Base-by-base conservation (phyloP, 2,888 invertebrate genomes). In the Fragum sueziense region DNA sequence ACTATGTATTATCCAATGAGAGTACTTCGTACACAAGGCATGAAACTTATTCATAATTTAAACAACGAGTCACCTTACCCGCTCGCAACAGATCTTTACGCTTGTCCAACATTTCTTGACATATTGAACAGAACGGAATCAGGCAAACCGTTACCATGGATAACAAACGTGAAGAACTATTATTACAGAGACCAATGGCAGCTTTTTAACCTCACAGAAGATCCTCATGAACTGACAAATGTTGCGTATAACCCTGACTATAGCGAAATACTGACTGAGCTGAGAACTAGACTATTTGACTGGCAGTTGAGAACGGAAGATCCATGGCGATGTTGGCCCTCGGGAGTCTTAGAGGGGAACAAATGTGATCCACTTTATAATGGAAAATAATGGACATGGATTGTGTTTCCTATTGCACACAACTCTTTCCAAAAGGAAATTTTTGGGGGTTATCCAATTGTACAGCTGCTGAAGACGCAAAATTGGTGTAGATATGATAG, bases 1-100 rank as follows among this genome's bases (percentile, higher is more conserved):
- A 97, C 97, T 0, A 98, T 98, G 98, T 96, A 97, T 93, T 98
- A 97, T 94, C 97, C 98, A 34, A 97, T 98, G 97, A 95, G 98
- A 87, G 96, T 96, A 82, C 82, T 93, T 74, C 95, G 97, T 88
- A 97, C 96, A 54, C 95, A 95, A 80, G 94, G 95, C 37, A 96
- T 96, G 93, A 97, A 98, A 94, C 95, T 98, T n/a, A 96, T 98
- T 76, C 97, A 98, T 90, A 98, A 98, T 94, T 94, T 98, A 76
- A 97, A 97, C 94, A 96, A 95, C 92, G 95, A 95, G 91, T 95
- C 96, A 94, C 96, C 97, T 51, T 98, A 97, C 93, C 97, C 97
- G 29, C 96, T 98, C 77, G 98, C 98, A 94, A 97, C 97, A 94
- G 98, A 98, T 91, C 96, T 97, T 80, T 98, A 96, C 91, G 93